Percentiles rank a stretch among this genome's conserved stretches.
Conservation (phyloP, 2,888 invertebrate species). For the Plutella xylostella region DNA sequence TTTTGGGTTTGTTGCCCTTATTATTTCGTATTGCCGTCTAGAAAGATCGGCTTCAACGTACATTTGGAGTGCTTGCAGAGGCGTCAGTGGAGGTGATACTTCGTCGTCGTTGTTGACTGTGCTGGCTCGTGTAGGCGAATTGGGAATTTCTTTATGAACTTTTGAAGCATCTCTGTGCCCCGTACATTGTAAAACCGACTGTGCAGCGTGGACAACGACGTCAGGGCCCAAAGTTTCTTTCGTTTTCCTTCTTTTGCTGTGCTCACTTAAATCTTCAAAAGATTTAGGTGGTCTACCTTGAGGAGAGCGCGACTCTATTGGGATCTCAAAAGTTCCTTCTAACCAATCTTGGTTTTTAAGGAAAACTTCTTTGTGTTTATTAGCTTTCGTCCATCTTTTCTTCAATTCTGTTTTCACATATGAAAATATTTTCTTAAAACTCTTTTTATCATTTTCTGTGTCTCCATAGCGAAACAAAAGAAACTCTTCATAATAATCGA, state of each 20-base stretch:
- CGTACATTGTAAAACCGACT: background rate
- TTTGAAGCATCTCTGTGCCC: slow-evolving; percentile 7
- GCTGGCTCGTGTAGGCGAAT: too few species aligned
- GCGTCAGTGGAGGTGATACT: too few species aligned
- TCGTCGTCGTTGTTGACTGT: too few species aligned
- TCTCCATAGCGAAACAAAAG: slow-evolving; percentile 6
- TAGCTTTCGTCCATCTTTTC: slow-evolving; percentile 10
- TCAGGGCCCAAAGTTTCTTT: slow-evolving; percentile 8
- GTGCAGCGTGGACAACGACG: slow-evolving; percentile 5
- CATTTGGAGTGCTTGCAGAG: too few species aligned
- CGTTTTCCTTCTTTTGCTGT: slow-evolving; percentile 12
- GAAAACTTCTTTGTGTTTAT: slow-evolving; percentile 7
- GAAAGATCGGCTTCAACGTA: too few species aligned
- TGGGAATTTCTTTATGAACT: slow-evolving; percentile 6
- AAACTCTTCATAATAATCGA: slow-evolving; percentile 13
- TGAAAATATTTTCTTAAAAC: slow-evolving; percentile 12
- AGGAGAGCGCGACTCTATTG: slow-evolving; percentile 3
- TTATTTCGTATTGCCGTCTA: too few species aligned
- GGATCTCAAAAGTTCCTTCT: slow-evolving; percentile 13
- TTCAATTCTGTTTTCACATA: slow-evolving; percentile 12
- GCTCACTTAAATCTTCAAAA: slow-evolving; percentile 4
- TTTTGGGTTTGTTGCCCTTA: too few species aligned
- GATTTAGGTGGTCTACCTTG: slow-evolving; percentile 10
- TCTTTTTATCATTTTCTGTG: slow-evolving; percentile 9
- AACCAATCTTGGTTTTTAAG: slow-evolving; percentile 13